Evolutionary conservation across 2,797 vertebrate genomes (phyloP).

Genomic region (Malurus splendens): DNA sequence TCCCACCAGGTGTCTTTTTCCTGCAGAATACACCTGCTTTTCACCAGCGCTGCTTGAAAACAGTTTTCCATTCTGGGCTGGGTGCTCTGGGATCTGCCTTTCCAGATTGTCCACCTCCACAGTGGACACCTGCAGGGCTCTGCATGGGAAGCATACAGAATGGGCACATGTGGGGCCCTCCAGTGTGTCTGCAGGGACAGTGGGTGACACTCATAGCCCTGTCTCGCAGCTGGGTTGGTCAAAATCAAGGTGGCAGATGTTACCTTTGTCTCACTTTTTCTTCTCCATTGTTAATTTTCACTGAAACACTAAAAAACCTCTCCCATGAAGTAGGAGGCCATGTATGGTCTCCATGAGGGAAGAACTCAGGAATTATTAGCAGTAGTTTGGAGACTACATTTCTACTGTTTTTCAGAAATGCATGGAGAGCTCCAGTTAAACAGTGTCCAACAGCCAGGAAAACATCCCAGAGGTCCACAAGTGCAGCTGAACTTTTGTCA

Average conservation of each 20-base stretch:
- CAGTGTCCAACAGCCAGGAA: neutral
- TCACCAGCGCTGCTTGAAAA: neutral
- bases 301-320: neutral
- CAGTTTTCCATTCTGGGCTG: neutral
- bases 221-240: neutral
- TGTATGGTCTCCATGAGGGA: neutral
- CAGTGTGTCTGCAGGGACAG: neutral
- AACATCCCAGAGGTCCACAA: neutral
- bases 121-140: neutral
- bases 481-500: neutral
- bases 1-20: neutral
- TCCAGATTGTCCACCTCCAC: neutral
- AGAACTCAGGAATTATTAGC: neutral
- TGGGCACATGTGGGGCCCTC: fast-evolving
- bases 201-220: neutral
- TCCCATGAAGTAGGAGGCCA: neutral
- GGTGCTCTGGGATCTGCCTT: neutral
- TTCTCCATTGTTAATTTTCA: neutral
- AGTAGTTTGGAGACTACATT: neutral
- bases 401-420: neutral
- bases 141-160: neutral
- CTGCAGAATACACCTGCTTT: neutral
- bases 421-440: neutral
- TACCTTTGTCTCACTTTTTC: neutral
- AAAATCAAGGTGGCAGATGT: neutral